Evolutionary conservation across 2,797 vertebrate species (phyloP).

Genomic region (Hephaestus fuliginosus): DNA sequence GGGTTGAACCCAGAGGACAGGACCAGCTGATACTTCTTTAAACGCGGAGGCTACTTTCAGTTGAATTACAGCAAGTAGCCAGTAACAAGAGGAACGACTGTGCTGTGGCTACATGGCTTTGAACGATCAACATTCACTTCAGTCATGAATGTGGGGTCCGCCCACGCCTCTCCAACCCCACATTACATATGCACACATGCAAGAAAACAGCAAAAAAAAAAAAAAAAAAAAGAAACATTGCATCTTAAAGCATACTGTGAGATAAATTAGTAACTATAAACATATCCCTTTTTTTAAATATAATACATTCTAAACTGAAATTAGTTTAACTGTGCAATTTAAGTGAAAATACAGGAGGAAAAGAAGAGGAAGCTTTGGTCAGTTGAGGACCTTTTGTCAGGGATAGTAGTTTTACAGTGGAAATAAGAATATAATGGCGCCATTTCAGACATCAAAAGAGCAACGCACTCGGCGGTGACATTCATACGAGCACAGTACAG

Average conservation of each 20-base stretch:
- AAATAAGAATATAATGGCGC: conserved; percentile 24
- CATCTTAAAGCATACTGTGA: conserved; percentile 71
- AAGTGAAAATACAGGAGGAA: conserved; percentile 43
- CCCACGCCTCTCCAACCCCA: conserved; percentile 36
- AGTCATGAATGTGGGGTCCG: conserved; percentile 65
- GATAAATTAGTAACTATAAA: conserved; percentile 73
- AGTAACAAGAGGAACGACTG: conserved; percentile 41
- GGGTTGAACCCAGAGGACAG: conserved; percentile 56
- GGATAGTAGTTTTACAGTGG: conserved; percentile 39
- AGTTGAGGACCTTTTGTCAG: conserved; percentile 68
- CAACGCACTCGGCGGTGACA: conserved; percentile 44
- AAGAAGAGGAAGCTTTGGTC: conserved; percentile 60
- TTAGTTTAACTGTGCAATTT: conserved; percentile 75
- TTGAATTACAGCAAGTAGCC: conserved; percentile 29
- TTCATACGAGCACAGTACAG: conserved; percentile 57
- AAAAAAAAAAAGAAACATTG: conserved; percentile 58
- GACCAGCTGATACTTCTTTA: conserved; percentile 61
- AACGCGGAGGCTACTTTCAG: conserved; percentile 32
- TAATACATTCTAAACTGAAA: conserved; percentile 75
- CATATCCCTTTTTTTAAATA: conserved; percentile 78
- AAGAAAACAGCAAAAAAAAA: conserved; percentile 56
- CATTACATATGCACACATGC: conserved; percentile 60
- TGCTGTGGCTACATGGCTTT: conserved; percentile 67
- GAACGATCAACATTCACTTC: conserved; percentile 79
- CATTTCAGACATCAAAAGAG: conserved; percentile 51